These are phyloP conservation scores for Xestia rhomboidea DNA, from an alignment of 2,888 invertebrate species.

Conservation along the genomic window DNA sequence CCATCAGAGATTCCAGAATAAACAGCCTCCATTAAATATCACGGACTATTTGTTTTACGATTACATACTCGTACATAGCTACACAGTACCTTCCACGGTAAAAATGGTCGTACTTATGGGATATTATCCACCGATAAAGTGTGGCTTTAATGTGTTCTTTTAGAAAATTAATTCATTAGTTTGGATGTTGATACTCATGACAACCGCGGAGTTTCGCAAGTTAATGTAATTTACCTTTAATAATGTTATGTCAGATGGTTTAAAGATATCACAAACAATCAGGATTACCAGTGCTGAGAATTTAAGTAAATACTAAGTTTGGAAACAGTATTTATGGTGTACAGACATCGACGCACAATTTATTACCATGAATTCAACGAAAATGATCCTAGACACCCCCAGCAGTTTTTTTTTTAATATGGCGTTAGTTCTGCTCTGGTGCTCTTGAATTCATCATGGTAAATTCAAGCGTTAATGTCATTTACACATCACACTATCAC, in stretches of 20 bases:
- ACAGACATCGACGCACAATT: neutral
- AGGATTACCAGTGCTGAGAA: neutral
- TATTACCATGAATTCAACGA: neutral
- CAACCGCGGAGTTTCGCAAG: neutral
- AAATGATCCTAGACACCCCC: neutral
- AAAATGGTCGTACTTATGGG: slow-evolving; percentile 19
- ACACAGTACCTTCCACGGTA: slow-evolving; percentile 14
- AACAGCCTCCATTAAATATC: slow-evolving; percentile 55
- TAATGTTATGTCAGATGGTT: neutral
- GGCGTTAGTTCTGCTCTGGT: neutral
- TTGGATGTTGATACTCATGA: neutral
- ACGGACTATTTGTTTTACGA: slow-evolving; percentile 60
- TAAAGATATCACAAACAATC: neutral
- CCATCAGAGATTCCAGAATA: slow-evolving; percentile 53
- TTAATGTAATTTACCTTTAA: neutral
- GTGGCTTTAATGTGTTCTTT: neutral
- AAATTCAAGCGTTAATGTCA: neutral
- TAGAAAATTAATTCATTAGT: neutral
- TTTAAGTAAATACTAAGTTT: neutral
- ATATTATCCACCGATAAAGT: neutral
- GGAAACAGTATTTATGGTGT: neutral
- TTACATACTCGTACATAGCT: slow-evolving; percentile 16
- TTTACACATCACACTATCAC: neutral
- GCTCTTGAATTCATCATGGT: neutral
- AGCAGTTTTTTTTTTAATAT: neutral